phyloP scores from a whole-genome alignment of 2,113 vertebrate species.

The Diadophis punctatus region DNA sequence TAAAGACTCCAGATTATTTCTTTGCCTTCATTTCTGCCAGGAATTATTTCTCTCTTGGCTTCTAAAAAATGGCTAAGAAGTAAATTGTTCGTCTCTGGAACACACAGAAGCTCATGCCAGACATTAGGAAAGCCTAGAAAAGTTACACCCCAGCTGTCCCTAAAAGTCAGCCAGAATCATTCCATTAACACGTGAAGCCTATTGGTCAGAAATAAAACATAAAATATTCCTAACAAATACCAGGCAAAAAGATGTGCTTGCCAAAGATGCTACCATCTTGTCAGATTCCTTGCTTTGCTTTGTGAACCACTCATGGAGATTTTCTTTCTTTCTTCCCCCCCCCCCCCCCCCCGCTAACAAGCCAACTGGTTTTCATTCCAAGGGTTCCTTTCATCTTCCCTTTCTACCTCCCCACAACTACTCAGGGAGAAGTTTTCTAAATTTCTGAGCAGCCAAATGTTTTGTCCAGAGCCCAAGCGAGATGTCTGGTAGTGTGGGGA shows the following conservation, averaged over 20 bases:
- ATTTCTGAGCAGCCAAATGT: neutral
- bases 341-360: too few relatives aligned
- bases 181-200: neutral
- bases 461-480: neutral
- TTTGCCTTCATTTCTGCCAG: neutral
- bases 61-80: neutral
- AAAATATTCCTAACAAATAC: neutral
- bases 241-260: neutral
- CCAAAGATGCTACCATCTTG: neutral
- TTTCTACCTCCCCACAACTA: neutral
- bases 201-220: neutral
- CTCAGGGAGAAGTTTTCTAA: neutral
- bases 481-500: neutral
- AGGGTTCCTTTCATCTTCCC: neutral
- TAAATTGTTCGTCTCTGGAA: neutral
- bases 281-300: neutral
- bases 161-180: neutral
- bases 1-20: neutral
- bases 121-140: slow-evolving; percentile 5
- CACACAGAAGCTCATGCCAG: neutral
- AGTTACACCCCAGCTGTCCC: neutral
- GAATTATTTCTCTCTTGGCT: neutral
- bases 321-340: neutral
- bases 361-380: neutral
- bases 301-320: neutral